Evolutionary conservation across 2,888 invertebrate species (phyloP).

Genomic region (Ethmia dodecea): DNA sequence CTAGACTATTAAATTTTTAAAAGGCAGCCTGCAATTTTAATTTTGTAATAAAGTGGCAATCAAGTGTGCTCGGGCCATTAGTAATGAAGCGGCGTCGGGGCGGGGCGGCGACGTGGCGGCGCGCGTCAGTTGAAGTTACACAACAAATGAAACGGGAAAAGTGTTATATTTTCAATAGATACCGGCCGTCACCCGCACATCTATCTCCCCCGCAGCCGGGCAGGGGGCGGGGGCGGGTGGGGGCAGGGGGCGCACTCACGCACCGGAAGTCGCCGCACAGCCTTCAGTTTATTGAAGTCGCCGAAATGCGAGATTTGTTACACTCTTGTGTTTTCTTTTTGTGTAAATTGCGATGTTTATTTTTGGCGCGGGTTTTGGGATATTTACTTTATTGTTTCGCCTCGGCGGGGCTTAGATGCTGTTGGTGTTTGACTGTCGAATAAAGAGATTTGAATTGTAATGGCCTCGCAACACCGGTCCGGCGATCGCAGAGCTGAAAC

Average conservation of each 20-base stretch:
- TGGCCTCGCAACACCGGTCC: no score
- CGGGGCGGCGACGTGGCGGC: no score
- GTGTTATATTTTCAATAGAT: slow-evolving; percentile 15
- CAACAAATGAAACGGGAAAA: slow-evolving; percentile 12
- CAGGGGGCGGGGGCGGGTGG: slow-evolving; percentile 16
- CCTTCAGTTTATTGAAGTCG: slow-evolving; percentile 16
- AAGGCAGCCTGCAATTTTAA: no score
- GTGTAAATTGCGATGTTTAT: slow-evolving; percentile 3
- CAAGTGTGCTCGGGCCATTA: no score
- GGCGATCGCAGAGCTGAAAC: no score
- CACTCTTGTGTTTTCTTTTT: slow-evolving; percentile 9
- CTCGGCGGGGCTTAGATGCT: no score
- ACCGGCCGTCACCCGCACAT: slow-evolving; percentile 4
- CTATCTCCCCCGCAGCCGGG: slow-evolving; percentile 6
- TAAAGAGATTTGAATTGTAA: no score
- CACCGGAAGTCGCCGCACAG: slow-evolving; percentile 20
- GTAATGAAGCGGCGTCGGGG: no score
- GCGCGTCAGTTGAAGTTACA: slow-evolving; percentile 1
- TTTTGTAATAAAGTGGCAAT: no score
- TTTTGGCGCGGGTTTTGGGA: not conserved
- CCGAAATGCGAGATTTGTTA: slow-evolving; percentile 12
- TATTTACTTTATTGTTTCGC: no score
- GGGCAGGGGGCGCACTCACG: slow-evolving; percentile 24
- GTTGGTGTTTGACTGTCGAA: no score
- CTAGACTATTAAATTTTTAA: no score